These are phyloP conservation scores for Syngnathus floridae DNA, from an alignment of 2,113 vertebrate species.

Conservation along the genomic window DNA sequence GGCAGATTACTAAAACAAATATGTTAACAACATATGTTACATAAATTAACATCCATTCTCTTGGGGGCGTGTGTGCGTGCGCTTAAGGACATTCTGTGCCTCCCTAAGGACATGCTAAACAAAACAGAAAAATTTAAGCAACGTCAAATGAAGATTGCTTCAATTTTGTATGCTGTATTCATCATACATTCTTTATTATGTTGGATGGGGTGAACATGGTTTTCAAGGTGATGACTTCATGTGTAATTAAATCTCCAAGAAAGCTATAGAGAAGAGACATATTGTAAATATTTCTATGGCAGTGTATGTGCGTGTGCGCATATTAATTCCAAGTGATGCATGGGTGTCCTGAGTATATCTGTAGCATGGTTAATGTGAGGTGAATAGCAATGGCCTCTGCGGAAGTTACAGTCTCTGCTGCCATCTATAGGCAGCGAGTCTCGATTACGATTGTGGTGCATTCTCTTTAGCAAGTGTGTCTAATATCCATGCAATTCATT, in stretches of 20 bases:
- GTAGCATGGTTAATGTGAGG: conserved; percentile 37
- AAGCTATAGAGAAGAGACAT: conserved; percentile 5
- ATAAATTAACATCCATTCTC: conserved; percentile 44
- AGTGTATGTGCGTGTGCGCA: conserved; percentile 1
- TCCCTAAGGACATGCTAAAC: background rate
- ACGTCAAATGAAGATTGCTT: background rate
- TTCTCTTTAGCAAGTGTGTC: conserved; percentile 18
- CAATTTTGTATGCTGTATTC: background rate
- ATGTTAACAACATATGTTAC: conserved; percentile 34
- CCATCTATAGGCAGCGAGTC: conserved; percentile 46
- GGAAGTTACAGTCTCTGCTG: conserved; percentile 56
- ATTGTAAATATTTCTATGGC: conserved; percentile 10
- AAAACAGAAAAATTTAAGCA: background rate
- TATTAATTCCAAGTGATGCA: conserved; percentile 44
- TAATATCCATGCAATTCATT: conserved; percentile 20
- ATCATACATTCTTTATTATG: conserved; percentile 1
- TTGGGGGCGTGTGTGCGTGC: conserved; percentile 11
- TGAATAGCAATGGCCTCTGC: conserved; percentile 43
- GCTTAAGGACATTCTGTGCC: conserved; percentile 14
- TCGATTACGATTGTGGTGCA: conserved; percentile 15
- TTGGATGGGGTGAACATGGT: conserved; percentile 18
- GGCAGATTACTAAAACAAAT: conserved; percentile 44
- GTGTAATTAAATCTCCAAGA: conserved; percentile 17
- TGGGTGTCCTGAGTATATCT: conserved; percentile 31
- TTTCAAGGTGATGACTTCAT: conserved; percentile 28